Conservation (phyloP, 2,888 invertebrate species). For the Ophion slaviceki region DNA sequence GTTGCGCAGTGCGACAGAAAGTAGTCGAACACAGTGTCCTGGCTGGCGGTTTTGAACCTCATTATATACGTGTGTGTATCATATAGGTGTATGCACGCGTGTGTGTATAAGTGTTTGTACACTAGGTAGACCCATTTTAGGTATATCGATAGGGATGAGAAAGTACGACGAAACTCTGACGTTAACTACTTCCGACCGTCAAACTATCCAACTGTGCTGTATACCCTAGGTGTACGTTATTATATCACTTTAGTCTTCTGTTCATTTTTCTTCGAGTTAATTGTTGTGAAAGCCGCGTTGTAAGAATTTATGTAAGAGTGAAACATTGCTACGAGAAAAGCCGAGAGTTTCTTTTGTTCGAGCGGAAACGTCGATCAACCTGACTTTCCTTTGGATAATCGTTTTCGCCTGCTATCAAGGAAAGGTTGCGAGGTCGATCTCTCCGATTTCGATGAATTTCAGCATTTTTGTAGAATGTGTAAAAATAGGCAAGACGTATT, state of each 20-base stretch:
- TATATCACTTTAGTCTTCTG: neutral
- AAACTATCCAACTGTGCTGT: constrained; percentile 21
- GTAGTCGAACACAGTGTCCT: constrained; percentile 32
- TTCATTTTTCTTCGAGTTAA: neutral
- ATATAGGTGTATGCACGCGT: neutral
- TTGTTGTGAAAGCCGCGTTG: neutral
- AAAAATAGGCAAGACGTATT: too few relatives aligned
- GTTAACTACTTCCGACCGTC: constrained; percentile 33
- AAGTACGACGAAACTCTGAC: constrained; percentile 49
- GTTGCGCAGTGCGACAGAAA: constrained; percentile 56
- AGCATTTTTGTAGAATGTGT: too few relatives aligned
- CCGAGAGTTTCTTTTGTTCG: neutral
- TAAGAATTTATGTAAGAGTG: neutral
- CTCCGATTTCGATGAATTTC: too few relatives aligned
- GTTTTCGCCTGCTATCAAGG: too few relatives aligned
- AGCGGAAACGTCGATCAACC: too few relatives aligned
- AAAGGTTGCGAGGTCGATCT: too few relatives aligned
- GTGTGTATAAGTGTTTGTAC: neutral
- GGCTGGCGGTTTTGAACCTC: constrained; percentile 1
- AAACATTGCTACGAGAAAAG: too few relatives aligned
- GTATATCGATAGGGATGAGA: constrained; percentile 1
- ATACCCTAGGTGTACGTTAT: neutral
- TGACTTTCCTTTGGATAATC: too few relatives aligned
- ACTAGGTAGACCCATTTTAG: neutral
- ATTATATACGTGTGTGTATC: neutral